Evolutionary conservation across 1,140 invertebrate species (phyloP).

Genomic region (Drosophila neocordata): DNA sequence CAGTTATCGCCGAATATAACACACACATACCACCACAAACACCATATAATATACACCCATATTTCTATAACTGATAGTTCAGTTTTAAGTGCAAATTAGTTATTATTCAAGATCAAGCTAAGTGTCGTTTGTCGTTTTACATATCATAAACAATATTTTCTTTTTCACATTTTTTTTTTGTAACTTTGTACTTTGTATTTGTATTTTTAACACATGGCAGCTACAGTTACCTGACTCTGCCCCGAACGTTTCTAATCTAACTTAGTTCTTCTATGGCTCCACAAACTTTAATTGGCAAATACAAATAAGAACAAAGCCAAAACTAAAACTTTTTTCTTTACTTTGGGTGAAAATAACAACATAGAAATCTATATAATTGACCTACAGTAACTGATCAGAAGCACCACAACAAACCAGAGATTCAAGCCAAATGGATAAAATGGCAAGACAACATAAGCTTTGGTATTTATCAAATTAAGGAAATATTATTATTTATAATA

Average conservation of each 20-base stretch:
- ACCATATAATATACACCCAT: constrained; percentile 27
- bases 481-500: no score
- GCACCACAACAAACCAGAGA: no score
- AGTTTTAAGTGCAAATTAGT: constrained; percentile 76
- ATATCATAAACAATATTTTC: constrained; percentile 30
- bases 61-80: constrained; percentile 46
- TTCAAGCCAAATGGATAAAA: neutral
- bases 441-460: neutral
- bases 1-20: constrained; percentile 59
- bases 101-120: constrained; percentile 45
- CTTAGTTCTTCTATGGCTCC: neutral
- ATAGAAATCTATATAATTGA: no score
- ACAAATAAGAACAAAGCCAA: neutral
- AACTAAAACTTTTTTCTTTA: neutral
- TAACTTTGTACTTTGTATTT: constrained; percentile 9
- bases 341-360: neutral
- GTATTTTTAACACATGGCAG: constrained; percentile 8
- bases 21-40: constrained; percentile 15
- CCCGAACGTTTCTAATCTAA: constrained; percentile 8
- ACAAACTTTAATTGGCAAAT: constrained; percentile 7
- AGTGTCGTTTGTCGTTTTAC: constrained; percentile 46
- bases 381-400: no score
- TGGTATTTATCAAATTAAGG: neutral
- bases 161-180: constrained; percentile 26
- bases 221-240: constrained; percentile 9